Evolutionary conservation across 2,888 invertebrate genomes (phyloP), one percentile per base, ranked within the genome.

Genomic region (Rotaria sp.): DNA sequence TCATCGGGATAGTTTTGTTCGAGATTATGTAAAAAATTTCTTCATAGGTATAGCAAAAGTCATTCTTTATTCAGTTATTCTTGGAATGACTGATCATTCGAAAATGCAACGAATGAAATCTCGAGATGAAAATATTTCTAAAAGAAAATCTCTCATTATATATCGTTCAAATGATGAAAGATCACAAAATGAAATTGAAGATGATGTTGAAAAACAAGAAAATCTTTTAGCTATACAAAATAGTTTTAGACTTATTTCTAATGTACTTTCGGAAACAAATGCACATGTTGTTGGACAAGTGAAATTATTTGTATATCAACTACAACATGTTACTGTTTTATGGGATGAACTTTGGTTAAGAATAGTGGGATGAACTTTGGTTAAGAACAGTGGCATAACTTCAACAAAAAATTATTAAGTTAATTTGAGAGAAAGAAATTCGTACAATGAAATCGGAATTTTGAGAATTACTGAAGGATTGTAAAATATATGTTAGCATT

Each of bases 1-100:
- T 90, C 98, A 98, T 92, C 96, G 96, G 0, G 96, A 97, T 90
- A 93, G 94, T 0, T 96, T 96, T 90, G 97, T 98, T 0, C 93
- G 97, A 57, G 94, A 95, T 88, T 92, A 92, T 87, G 91, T 93
- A 85, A 95, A 96, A 0, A 96, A 96, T 88, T 92, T 98, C 86
- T 92, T 98, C 57, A 96, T 96, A 90, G 93, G 96, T 85, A 94
- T 98, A 50, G 96, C 96, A 0, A 94, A 94, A 90, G 95, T 96
- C 85, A 96, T 98, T 88, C 95, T 95, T 38, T 96, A 96, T 89
- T 96, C 96, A 0, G 95, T 96, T 1, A 95, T 96, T 0, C 96
- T 96, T 0, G 96, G 96, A 35, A 89, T 89, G 4, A 85, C 87
- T 59, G 87, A 86, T 85, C 84, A 84, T 8, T 41, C 80, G 88